A percentile compares a stretch with the other conserved stretches of the same genome.
phyloP scores from a whole-genome alignment of 1,140 invertebrate genomes.

The Eriosoma lanigerum region DNA sequence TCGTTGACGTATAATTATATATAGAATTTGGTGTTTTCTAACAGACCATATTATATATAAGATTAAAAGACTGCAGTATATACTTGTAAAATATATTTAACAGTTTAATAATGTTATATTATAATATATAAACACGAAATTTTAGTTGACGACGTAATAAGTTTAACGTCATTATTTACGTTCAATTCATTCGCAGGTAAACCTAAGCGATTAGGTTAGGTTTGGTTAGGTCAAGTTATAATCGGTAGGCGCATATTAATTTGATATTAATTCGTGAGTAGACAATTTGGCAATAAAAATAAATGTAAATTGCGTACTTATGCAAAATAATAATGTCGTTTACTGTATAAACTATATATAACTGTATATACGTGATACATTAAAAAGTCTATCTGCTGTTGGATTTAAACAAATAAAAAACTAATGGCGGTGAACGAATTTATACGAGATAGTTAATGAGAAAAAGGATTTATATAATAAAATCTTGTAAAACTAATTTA shows the following conservation, averaged over 20 bases:
- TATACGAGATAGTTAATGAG: background rate
- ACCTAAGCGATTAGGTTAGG: no score
- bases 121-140: no score
- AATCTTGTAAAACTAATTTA: background rate
- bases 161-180: no score
- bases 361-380: no score
- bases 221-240: no score
- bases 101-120: background rate
- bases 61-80: background rate
- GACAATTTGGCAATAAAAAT: background rate
- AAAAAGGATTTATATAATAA: background rate
- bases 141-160: no score
- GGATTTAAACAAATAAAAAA: background rate
- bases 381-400: background rate
- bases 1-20: background rate
- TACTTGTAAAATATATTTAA: background rate
- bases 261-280: background rate
- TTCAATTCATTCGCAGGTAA: background rate
- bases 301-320: background rate
- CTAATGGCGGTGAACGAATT: slow-evolving; percentile 14
- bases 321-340: background rate
- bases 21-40: background rate
- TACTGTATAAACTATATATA: background rate
- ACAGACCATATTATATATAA: background rate
- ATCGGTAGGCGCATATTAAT: background rate